These are phyloP conservation scores for Meganola albula DNA, from an alignment of 2,888 invertebrate genomes.

Conservation along the genomic window DNA sequence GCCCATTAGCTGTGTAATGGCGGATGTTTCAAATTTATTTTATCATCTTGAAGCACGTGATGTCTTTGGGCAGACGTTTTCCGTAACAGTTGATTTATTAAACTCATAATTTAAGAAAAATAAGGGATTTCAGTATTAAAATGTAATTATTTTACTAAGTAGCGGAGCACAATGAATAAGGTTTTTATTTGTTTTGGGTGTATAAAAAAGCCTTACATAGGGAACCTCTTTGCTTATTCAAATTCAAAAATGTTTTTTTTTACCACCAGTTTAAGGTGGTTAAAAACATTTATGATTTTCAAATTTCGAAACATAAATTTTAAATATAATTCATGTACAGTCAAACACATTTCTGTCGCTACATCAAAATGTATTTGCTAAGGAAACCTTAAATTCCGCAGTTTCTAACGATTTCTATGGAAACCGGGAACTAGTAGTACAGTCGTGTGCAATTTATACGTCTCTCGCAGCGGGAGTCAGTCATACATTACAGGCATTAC, in stretches of 20 bases:
- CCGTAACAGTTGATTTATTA: conserved; percentile 30
- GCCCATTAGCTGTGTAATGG: conserved; percentile 76
- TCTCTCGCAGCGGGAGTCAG: conserved; percentile 54
- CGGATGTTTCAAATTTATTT: conserved; percentile 73
- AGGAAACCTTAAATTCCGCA: conserved; percentile 25
- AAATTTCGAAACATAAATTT: no score
- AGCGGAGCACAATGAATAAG: no score
- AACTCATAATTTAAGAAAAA: conserved; percentile 26
- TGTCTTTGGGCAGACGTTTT: conserved; percentile 50
- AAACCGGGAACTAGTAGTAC: conserved; percentile 22
- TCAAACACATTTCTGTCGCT: no score
- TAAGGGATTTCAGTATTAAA: conserved; percentile 23
- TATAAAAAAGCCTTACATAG: no score
- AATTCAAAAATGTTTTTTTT: no score
- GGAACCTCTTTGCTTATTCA: no score
- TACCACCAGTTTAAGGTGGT: no score
- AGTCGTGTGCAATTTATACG: conserved; percentile 55
- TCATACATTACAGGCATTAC: conserved; percentile 42
- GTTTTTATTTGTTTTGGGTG: no score
- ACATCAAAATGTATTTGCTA: no score
- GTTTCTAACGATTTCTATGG: conserved; percentile 35
- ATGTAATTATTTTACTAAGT: conserved; percentile 23
- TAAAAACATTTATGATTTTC: no score
- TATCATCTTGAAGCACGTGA: conserved; percentile 75
- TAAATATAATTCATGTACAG: no score